A percentile compares a stretch with the other conserved stretches of the same genome.
Conservation (phyloP, 1,140 invertebrate species). For the Calliphora vicina region DNA sequence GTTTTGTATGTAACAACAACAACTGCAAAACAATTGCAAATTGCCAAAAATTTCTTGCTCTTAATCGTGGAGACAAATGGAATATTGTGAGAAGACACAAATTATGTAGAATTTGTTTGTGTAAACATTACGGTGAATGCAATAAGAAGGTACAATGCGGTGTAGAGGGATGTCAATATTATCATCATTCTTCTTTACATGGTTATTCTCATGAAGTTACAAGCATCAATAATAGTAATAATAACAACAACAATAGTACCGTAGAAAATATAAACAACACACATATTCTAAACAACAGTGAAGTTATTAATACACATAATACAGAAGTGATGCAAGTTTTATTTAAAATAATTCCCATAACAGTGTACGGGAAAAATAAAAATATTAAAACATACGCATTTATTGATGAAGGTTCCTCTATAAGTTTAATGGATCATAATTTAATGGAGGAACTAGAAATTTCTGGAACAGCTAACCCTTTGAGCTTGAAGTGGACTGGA, state of each 20-base stretch:
- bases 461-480: neutral
- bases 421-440: neutral
- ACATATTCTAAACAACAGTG: too few species aligned
- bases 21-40: neutral
- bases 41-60: neutral
- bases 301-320: too few species aligned
- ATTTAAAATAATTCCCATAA: conserved; percentile 19
- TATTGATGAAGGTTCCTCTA: neutral
- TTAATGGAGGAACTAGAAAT: neutral
- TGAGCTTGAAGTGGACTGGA: neutral
- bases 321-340: neutral
- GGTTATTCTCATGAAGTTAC: too few species aligned
- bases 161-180: neutral
- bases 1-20: neutral
- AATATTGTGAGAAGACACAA: neutral
- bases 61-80: conserved; percentile 1
- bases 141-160: neutral
- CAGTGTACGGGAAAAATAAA: neutral
- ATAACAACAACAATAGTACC: too few species aligned
- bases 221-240: too few species aligned
- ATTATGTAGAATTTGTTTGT: neutral
- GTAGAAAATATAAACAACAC: too few species aligned
- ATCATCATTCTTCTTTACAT: neutral
- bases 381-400: conserved; percentile 18
- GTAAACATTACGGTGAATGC: neutral